Conservation (phyloP, 2,888 invertebrate species). For the Drosophila sordidula region DNA sequence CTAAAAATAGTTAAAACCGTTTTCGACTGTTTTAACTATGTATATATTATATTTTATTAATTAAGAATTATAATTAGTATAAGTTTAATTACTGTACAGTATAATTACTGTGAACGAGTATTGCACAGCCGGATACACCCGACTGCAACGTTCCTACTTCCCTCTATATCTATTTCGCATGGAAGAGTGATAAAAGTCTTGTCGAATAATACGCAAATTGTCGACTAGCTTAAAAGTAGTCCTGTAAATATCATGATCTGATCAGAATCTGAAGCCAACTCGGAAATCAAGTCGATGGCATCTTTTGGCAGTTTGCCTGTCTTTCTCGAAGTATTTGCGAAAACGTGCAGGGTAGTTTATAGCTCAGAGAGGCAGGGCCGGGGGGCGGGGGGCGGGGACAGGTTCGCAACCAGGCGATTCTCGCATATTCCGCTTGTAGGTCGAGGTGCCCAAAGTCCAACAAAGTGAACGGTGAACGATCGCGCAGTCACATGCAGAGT, state of each 20-base stretch:
- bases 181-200: too few relatives aligned
- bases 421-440: conserved; percentile 45
- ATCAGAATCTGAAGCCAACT: conserved; percentile 30
- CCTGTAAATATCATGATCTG: conserved; percentile 7
- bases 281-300: conserved; percentile 29
- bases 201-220: too few relatives aligned
- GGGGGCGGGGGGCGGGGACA: neutral
- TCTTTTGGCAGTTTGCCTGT: conserved; percentile 35
- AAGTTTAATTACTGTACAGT: too few relatives aligned
- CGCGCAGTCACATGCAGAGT: conserved; percentile 31
- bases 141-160: too few relatives aligned
- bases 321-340: conserved; percentile 10
- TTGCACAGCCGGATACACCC: too few relatives aligned
- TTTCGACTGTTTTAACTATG: too few relatives aligned
- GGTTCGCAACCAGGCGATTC: conserved; percentile 16
- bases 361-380: neutral
- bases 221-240: neutral
- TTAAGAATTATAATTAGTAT: too few relatives aligned
- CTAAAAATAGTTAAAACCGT: too few relatives aligned
- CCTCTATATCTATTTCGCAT: too few relatives aligned
- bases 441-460: conserved; percentile 43
- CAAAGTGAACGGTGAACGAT: conserved; percentile 37
- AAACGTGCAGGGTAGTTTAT: conserved; percentile 23
- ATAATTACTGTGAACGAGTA: too few relatives aligned
- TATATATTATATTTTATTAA: too few relatives aligned